Conservation (phyloP, 2,888 invertebrate species). For the Gibbula magus region DNA sequence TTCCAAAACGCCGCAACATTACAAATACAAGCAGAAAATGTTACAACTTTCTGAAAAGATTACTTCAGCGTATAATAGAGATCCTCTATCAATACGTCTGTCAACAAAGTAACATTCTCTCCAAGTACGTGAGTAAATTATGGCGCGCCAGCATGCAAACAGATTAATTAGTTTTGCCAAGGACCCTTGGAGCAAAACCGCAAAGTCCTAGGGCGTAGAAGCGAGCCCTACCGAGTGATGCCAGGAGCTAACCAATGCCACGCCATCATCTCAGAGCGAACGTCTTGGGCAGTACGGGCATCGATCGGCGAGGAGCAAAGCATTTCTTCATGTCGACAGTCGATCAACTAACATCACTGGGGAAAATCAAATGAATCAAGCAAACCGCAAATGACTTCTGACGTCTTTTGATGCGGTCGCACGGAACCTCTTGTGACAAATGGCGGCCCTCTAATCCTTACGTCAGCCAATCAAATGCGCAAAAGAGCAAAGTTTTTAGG, state of each 20-base stretch:
- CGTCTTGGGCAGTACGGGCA: background rate
- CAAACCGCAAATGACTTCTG: conserved; percentile 34
- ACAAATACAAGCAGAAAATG: too few relatives aligned
- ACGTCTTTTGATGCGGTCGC: conserved; percentile 31
- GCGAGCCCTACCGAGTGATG: background rate
- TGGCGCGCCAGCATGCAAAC: conserved; percentile 27
- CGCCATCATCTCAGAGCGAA: background rate
- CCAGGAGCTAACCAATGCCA: background rate
- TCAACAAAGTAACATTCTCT: background rate
- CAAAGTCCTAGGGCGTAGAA: conserved; percentile 17
- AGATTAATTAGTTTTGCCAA: conserved; percentile 28
- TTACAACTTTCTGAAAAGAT: too few relatives aligned
- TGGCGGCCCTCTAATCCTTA: conserved; percentile 26
- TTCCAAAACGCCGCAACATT: too few relatives aligned
- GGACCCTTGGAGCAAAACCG: conserved; percentile 17
- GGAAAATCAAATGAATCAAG: conserved; percentile 24
- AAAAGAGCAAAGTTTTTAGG: conserved; percentile 7
- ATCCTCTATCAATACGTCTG: too few relatives aligned
- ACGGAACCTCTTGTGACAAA: conserved; percentile 28
- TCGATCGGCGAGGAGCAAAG: conserved; percentile 6
- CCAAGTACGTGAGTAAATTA: conserved; percentile 9
- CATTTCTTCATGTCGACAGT: conserved; percentile 1
- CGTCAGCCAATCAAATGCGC: conserved; percentile 31
- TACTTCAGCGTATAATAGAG: too few relatives aligned
- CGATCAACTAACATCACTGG: conserved; percentile 12